Conservation (phyloP, 2,113 vertebrate species). For the Pedetes capensis region DNA sequence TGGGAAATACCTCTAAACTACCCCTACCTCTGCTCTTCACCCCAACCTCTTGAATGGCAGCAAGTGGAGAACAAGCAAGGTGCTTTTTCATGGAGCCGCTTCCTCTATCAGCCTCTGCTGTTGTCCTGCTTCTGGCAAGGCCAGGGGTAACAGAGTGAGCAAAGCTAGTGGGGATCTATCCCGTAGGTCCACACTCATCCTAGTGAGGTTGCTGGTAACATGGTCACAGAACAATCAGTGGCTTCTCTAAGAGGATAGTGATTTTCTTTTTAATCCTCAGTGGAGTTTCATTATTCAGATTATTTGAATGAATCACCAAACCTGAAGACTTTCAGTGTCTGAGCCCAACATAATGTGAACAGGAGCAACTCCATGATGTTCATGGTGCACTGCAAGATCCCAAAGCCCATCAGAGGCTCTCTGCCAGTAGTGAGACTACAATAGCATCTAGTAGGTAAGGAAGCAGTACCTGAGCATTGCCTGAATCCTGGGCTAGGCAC, state of each 20-base stretch:
- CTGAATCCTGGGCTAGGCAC: neutral
- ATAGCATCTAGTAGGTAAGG: neutral
- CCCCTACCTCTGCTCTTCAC: neutral
- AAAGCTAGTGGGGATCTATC: too few relatives aligned
- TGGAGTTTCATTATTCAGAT: neutral
- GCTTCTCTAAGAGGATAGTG: neutral
- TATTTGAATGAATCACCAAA: neutral
- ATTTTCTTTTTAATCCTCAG: neutral
- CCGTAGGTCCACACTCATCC: neutral
- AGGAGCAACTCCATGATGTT: neutral
- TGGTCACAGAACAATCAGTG: neutral
- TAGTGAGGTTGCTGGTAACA: too few relatives aligned
- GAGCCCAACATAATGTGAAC: neutral
- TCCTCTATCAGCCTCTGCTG: neutral
- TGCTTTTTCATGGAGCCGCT: too few relatives aligned
- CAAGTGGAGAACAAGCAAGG: neutral
- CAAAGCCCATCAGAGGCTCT: neutral
- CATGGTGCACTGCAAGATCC: neutral
- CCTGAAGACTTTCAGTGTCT: neutral
- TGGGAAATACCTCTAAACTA: neutral
- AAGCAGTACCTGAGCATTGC: neutral
- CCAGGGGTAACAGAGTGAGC: too few relatives aligned
- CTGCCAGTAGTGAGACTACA: neutral
- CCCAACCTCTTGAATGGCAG: neutral
- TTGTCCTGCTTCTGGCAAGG: neutral